Evolutionary conservation across 2,888 invertebrate genomes (phyloP), one percentile per base, ranked within the genome.

Genomic region (Amaurobius ferox): DNA sequence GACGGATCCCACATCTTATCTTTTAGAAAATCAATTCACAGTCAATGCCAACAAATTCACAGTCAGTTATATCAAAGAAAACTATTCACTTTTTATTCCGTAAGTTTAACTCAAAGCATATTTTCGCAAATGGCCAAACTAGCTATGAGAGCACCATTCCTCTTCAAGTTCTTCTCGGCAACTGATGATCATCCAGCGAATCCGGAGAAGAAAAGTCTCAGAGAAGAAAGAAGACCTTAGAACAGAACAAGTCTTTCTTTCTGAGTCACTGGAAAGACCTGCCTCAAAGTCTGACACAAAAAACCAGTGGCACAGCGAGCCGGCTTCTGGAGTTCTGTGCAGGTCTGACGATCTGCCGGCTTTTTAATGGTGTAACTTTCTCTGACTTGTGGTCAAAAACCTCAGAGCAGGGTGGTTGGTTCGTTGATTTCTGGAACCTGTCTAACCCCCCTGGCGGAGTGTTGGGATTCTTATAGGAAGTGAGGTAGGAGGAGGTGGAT

Each of bases 301-400:
- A 77, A 77, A 77, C 76, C 44, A 77, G 76, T 77, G 35, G 76
- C 76, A 77, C 76, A 48, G 72, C 61, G 67, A 39, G 23, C 29
- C 30, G 29, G 64, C 28, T 29, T 28, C 23, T 29, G 13, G 11
- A 30, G 13, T 64, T 19, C 16, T 29, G n/a, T 1, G 29, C 29
- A 6, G 29, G 29, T 13, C 16, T n/a, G 64, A 16, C 16, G 64
- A 64, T 29, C 64, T 28, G 16, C 5, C 11, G 7, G 64, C 64
- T 29, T 64, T 29, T 64, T 29, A 64, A 64, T 64, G 64, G 64
- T 64, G 64, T 64, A 64, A 64, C 64, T 64, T 64, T 64, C 64
- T 29, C 64, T 64, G 44, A 7, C 64, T 29, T 13, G 64, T 64
- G 64, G 64, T 64, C 64, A 64, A 64, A 64, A 64, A 64, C 64